Conservation (phyloP, 1,140 invertebrate species). For the Bombus affinis region DNA sequence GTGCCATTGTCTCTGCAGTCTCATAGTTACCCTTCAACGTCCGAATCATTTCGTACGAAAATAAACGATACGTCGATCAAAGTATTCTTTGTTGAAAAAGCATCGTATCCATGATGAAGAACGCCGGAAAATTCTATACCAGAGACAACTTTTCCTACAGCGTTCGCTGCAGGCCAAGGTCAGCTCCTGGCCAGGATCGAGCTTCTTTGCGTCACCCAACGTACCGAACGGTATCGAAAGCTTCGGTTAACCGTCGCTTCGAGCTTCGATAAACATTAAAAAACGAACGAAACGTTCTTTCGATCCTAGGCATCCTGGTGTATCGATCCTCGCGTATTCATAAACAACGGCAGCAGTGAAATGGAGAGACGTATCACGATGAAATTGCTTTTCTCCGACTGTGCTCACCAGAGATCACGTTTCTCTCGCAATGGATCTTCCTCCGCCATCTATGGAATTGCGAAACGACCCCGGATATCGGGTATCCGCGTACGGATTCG, state of each 20-base stretch:
- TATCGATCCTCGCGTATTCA: neutral
- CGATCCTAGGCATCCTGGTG: neutral
- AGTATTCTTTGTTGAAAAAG: neutral
- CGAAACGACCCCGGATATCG: neutral
- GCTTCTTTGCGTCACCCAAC: slow-evolving; percentile 21
- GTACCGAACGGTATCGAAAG: neutral
- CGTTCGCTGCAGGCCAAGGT: slow-evolving; percentile 48
- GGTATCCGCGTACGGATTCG: neutral
- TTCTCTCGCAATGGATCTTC: neutral
- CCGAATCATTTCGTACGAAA: neutral
- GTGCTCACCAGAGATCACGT: neutral
- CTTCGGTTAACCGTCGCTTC: neutral
- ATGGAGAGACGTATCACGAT: neutral
- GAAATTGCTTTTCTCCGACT: neutral
- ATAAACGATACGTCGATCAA: neutral
- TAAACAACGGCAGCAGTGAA: neutral
- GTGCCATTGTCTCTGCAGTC: too few relatives aligned
- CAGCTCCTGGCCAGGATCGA: slow-evolving; percentile 29
- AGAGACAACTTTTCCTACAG: neutral
- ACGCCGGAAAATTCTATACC: neutral
- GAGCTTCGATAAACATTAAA: neutral
- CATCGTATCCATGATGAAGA: neutral
- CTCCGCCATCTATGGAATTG: neutral
- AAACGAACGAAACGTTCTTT: neutral
- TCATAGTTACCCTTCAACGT: neutral